Base-by-base conservation (phyloP, 2,888 invertebrate species). In the Deroplatys truncata region DNA sequence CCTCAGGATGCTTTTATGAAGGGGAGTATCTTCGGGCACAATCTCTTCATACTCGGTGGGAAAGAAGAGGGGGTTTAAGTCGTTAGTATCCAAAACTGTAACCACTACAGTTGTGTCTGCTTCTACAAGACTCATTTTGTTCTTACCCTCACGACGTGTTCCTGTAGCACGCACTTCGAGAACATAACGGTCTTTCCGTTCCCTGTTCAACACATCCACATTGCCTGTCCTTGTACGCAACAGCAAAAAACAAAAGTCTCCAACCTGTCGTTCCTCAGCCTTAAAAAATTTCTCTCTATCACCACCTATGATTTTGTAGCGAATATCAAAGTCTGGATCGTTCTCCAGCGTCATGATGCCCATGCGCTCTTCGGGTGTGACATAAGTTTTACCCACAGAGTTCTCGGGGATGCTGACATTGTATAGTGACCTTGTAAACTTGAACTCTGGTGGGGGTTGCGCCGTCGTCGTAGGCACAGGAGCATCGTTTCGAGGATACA, bases 361-460 rank as follows among this genome's bases (percentile, higher is more conserved):
- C 95, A 98, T 97, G 92, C 96, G 96, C 89, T 96, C 96, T 91
- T 95, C 96, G 82, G 96, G 95, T 91, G 97, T 96, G 90, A 95
- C 94, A 94, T 97, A 97, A n/a, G 98, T 97, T 93, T 98, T 98
- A 90, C 98, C 97, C 90, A 97, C 95, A 92, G 98, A 98, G 94
- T 99, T 98, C 94, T 99, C 99, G 90, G 97, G 96, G 92, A 99
- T 97, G 93, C 96, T 97, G 92, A 97, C 97, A 95, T 98, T 98
- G 95, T 98, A 99, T 35, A 95, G 93, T 83, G 95, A 93, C 92
- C 95, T 95, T 28, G 96, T 95, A 94, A 99, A 98, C 91, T 94
- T 95, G 93, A 97, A 96, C 90, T 94, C 94, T 20, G 91, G 91
- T 72, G 90, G 90, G n/a, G 89, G 82, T 5, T 82, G 86, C 4